These are phyloP conservation scores for Paralichthys olivaceus DNA, from an alignment of 2,113 vertebrate genomes.

Conservation along the genomic window DNA sequence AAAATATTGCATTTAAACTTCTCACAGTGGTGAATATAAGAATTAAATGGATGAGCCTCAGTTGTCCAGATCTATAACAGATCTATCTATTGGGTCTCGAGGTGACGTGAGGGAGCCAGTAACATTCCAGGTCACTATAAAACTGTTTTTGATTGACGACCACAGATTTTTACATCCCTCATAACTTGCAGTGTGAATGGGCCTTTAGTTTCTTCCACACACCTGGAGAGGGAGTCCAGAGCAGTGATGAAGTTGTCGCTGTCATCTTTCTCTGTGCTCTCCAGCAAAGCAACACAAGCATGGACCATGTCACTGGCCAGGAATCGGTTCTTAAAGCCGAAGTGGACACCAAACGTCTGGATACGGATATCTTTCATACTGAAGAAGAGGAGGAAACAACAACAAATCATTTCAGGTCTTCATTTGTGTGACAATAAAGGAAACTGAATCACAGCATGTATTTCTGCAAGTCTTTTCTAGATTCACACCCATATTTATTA, in stretches of 20 bases:
- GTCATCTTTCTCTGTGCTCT: constrained; percentile 88
- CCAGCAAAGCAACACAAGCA: constrained; percentile 89
- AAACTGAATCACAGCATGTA: neutral
- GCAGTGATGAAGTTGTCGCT: constrained; percentile 93
- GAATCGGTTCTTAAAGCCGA: constrained; percentile 97
- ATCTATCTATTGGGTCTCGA: too few species aligned
- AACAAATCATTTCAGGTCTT: neutral
- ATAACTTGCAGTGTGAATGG: too few species aligned
- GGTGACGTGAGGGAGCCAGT: too few species aligned
- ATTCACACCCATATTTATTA: constrained; percentile 92
- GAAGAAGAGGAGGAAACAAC: constrained; percentile 7
- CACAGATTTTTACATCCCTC: too few species aligned
- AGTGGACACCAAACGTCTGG: constrained; percentile 96
- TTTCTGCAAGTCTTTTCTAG: neutral
- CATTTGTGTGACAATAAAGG: neutral
- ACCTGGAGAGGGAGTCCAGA: constrained; percentile 96
- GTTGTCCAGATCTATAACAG: too few species aligned
- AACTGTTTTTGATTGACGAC: too few species aligned
- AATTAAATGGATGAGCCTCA: too few species aligned
- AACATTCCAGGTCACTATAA: too few species aligned
- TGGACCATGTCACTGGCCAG: constrained; percentile 95
- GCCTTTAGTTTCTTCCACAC: neutral
- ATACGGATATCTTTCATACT: constrained; percentile 97
- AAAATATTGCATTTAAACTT: too few species aligned
- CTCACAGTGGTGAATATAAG: too few species aligned